A percentile compares a stretch with the other conserved stretches of the same genome.
Conservation (phyloP, 2,797 vertebrate genomes). For the Emys orbicularis region DNA sequence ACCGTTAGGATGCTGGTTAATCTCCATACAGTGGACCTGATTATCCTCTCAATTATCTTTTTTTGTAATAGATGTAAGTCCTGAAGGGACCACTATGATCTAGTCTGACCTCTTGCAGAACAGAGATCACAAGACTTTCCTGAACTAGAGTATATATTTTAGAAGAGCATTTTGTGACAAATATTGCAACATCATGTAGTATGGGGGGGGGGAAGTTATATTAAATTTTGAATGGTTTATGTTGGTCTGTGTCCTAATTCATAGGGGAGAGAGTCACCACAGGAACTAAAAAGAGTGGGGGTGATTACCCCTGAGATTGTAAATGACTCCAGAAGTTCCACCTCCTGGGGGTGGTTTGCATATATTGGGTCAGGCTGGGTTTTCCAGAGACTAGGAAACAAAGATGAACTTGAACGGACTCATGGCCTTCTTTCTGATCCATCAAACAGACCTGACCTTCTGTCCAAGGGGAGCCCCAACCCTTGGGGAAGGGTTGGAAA, state of each 20-base stretch:
- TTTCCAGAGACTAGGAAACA: not conserved
- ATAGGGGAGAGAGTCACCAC: not conserved
- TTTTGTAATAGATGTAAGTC: not conserved
- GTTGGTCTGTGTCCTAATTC: not conserved
- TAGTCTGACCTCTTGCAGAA: not conserved
- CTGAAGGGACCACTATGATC: not conserved
- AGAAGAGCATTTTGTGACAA: not conserved
- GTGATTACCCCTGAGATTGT: not conserved
- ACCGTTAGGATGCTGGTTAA: not conserved
- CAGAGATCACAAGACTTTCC: not conserved
- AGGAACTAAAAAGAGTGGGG: not conserved
- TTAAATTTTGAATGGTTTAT: not conserved
- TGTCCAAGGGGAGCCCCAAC: too few species aligned
- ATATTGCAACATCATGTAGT: not conserved
- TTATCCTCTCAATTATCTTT: not conserved
- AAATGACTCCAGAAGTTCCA: not conserved
- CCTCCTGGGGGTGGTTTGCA: too few species aligned
- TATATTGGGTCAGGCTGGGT: not conserved
- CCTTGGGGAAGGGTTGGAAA: too few species aligned
- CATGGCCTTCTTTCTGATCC: too few species aligned
- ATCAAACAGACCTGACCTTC: too few species aligned
- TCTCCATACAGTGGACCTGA: fast-evolving
- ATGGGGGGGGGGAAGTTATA: not conserved
- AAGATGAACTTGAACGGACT: not conserved
- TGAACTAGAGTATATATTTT: not conserved